Percentiles rank a stretch among this genome's conserved stretches.
Evolutionary conservation across 1,140 invertebrate species (phyloP).

Genomic region (Acromyrmex echinatior): DNA sequence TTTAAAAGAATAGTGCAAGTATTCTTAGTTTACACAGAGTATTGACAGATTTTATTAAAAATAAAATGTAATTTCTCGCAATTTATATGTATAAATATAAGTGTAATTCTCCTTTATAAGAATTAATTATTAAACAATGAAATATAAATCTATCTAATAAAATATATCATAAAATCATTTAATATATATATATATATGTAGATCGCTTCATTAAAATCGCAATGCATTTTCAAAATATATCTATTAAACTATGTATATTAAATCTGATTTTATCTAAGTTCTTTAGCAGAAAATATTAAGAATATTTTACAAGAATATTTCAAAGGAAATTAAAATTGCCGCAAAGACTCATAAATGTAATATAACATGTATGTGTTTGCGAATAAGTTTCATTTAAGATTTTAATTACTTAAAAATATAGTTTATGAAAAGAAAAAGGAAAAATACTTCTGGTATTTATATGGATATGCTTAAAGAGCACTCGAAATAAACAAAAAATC

Average conservation of each 20-base stretch:
- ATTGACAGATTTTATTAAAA: background rate
- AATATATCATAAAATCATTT: background rate
- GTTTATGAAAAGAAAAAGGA: background rate
- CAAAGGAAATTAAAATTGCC: background rate
- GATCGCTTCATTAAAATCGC: background rate
- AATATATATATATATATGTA: background rate
- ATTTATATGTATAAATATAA: background rate
- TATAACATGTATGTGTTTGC: background rate
- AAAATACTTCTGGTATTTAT: background rate
- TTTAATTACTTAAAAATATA: background rate
- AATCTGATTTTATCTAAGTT: background rate
- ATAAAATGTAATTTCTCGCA: background rate
- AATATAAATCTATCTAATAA: background rate
- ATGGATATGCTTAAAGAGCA: background rate
- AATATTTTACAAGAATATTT: background rate
- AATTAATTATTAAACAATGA: background rate
- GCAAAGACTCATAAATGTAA: background rate
- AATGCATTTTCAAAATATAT: background rate
- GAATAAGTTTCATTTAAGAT: conserved; percentile 1
- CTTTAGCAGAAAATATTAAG: background rate
- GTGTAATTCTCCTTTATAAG: background rate
- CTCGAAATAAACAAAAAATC: background rate
- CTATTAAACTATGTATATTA: background rate
- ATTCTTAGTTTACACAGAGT: background rate
- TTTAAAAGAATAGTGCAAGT: background rate